Percentiles rank a stretch among this genome's conserved stretches.
Evolutionary conservation across 2,797 vertebrate genomes (phyloP).

Genomic region (Sebastes hubbsi): DNA sequence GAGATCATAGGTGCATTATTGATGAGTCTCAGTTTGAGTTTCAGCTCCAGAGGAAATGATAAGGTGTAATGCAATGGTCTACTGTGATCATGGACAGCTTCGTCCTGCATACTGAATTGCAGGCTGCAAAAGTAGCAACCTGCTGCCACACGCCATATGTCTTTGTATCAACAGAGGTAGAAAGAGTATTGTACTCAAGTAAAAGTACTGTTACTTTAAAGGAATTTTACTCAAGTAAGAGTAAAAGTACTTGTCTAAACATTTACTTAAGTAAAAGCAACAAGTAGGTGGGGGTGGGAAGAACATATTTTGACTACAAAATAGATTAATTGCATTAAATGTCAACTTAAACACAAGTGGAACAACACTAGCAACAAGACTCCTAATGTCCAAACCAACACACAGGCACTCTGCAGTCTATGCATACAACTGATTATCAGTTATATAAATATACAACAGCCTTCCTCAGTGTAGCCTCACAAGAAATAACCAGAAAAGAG

Average conservation of each 20-base stretch:
- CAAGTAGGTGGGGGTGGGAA: too few species aligned
- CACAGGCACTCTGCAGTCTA: too few species aligned
- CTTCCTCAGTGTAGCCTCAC: neutral
- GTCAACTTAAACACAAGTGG: neutral
- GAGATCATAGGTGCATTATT: conserved; percentile 82
- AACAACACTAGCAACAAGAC: too few species aligned
- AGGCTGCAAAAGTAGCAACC: conserved; percentile 59
- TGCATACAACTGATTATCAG: neutral
- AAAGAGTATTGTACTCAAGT: neutral
- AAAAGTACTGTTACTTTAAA: neutral
- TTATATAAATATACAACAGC: neutral
- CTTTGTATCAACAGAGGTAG: neutral
- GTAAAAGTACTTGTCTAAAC: too few species aligned
- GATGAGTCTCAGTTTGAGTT: conserved; percentile 81
- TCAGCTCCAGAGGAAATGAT: conserved; percentile 83
- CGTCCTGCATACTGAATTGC: conserved; percentile 63
- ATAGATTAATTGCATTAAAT: neutral
- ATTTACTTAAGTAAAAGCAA: neutral
- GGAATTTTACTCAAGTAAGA: neutral
- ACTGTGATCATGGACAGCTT: conserved; percentile 76
- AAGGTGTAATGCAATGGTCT: conserved; percentile 82
- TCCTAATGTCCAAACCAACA: too few species aligned
- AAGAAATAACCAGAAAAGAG: neutral
- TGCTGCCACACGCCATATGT: conserved; percentile 21
- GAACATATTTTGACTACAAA: neutral